Evolutionary conservation across 2,888 invertebrate species (phyloP).

Genomic region (Strigamia crassipes): DNA sequence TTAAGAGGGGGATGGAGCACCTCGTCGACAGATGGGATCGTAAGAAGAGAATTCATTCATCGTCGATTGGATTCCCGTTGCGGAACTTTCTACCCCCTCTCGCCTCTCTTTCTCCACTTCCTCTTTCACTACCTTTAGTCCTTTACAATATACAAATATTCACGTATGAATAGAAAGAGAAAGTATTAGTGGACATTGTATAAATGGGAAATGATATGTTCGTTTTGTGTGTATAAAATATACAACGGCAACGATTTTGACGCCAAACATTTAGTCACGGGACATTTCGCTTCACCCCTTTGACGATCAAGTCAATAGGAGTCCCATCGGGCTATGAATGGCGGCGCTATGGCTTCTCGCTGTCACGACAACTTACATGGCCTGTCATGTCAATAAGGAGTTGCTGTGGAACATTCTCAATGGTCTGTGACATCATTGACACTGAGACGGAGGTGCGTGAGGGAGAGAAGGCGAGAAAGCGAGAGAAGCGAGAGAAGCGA

Average conservation of each 20-base stretch:
- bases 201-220: background rate
- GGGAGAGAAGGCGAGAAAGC: background rate
- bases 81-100: background rate
- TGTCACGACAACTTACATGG: slow-evolving; percentile 32
- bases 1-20: slow-evolving; percentile 25
- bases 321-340: slow-evolving; percentile 38
- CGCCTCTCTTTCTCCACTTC: background rate
- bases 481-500: too few species aligned
- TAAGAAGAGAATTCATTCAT: slow-evolving; percentile 38
- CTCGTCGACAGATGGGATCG: slow-evolving; percentile 33
- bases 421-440: slow-evolving; percentile 38
- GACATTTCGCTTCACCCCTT: slow-evolving; percentile 36
- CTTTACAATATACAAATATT: background rate
- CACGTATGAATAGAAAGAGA: background rate
- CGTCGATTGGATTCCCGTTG: slow-evolving; percentile 31
- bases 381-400: slow-evolving; percentile 39
- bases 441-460: slow-evolving; percentile 8
- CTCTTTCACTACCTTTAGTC: background rate
- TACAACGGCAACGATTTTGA: background rate
- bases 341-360: slow-evolving; percentile 40
- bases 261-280: slow-evolving; percentile 35
- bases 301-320: slow-evolving; percentile 33
- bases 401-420: slow-evolving; percentile 35
- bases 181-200: slow-evolving; percentile 18
- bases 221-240: background rate